These are phyloP conservation scores for Agrenia bidenticulata DNA, from an alignment of 2,888 invertebrate genomes.

Conservation along the genomic window DNA sequence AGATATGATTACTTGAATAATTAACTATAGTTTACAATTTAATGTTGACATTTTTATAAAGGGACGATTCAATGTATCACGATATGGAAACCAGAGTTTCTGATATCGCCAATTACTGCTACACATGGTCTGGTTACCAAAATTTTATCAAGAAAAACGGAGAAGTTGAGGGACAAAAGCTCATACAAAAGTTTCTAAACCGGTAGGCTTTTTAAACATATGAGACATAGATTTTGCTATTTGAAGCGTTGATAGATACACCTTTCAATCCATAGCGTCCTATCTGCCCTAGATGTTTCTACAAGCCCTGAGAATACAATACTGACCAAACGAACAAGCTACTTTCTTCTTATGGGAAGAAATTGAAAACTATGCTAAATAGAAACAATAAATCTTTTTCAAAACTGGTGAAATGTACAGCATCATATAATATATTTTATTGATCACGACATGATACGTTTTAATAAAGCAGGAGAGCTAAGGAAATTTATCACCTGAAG, in stretches of 20 bases:
- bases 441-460: not conserved
- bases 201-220: conserved; percentile 50
- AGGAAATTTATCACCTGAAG: not conserved
- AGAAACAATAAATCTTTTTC: too few species aligned
- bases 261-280: conserved; percentile 24
- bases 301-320: conserved; percentile 34
- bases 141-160: conserved; percentile 54
- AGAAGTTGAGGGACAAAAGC: conserved; percentile 48
- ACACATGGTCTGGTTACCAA: conserved; percentile 56
- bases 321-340: conserved; percentile 35
- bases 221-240: too few species aligned
- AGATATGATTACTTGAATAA: not conserved
- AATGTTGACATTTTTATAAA: conserved; percentile 33
- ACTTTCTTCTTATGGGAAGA: conserved; percentile 44
- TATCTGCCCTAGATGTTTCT: conserved; percentile 32
- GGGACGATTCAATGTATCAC: conserved; percentile 53
- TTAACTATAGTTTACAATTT: not conserved
- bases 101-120: conserved; percentile 55
- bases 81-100: conserved; percentile 53
- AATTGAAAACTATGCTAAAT: conserved; percentile 17
- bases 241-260: too few species aligned
- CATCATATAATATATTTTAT: too few species aligned
- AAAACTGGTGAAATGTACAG: too few species aligned
- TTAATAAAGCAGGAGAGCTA: not conserved
- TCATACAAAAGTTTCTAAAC: conserved; percentile 53